phyloP scores from a whole-genome alignment of 2,797 vertebrate genomes.

The Pipistrellus nathusii region DNA sequence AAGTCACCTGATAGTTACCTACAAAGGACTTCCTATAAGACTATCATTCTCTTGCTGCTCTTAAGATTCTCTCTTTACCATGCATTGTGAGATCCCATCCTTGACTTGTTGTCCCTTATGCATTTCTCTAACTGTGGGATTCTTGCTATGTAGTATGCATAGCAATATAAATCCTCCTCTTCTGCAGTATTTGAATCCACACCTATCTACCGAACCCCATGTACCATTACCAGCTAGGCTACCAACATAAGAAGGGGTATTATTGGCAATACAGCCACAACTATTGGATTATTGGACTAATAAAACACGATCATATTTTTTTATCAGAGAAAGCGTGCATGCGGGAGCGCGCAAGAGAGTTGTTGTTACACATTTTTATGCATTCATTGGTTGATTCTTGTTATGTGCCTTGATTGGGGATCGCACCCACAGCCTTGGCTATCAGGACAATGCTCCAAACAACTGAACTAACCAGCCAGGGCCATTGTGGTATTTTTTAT shows the following conservation, averaged over 20 bases:
- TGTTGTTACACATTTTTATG: not conserved
- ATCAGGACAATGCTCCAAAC: not conserved
- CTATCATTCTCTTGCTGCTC: no score
- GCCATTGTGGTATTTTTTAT: not conserved
- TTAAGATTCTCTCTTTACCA: no score
- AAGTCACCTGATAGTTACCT: no score
- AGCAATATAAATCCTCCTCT: not conserved
- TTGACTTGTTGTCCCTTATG: not conserved
- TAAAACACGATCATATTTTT: not conserved
- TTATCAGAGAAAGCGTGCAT: no score
- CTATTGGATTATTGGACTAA: not conserved
- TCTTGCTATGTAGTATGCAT: not conserved
- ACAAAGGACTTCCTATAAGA: no score
- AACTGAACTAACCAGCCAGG: not conserved
- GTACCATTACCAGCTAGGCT: not conserved
- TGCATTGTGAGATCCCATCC: not conserved
- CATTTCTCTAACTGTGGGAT: not conserved
- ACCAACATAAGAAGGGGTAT: not conserved
- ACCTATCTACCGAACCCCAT: not conserved
- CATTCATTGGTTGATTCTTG: not conserved
- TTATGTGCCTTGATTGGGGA: not conserved
- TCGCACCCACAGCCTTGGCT: not conserved
- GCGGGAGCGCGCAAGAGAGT: no score
- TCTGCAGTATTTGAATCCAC: not conserved
- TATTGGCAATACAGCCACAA: not conserved